These are phyloP conservation scores for Anabacerthia variegaticeps DNA, from an alignment of 2,797 vertebrate species.

Conservation along the genomic window DNA sequence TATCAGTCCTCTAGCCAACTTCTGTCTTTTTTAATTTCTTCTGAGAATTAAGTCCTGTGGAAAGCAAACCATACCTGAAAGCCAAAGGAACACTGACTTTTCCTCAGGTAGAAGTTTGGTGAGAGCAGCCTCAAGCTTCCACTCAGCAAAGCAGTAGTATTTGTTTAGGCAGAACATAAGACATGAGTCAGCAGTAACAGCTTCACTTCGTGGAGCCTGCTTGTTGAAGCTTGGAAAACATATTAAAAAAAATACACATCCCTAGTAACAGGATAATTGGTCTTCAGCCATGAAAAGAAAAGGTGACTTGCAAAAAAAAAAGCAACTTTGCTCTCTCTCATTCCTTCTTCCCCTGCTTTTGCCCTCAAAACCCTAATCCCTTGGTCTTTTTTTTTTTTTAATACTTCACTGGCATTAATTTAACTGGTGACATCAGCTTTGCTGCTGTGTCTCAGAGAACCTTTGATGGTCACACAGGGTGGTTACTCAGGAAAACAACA, in stretches of 20 bases:
- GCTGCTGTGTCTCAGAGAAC: not conserved
- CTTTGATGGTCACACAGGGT: not conserved
- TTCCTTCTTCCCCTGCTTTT: not conserved
- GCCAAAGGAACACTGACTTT: not conserved
- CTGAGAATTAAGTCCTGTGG: not conserved
- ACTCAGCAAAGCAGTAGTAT: not conserved
- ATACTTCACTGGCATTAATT: not conserved
- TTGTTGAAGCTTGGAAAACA: not conserved
- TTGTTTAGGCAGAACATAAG: not conserved
- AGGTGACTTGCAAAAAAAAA: not conserved
- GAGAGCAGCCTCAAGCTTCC: not conserved
- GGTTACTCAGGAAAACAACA: not conserved
- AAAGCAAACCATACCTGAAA: not conserved
- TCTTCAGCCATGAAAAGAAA: not conserved
- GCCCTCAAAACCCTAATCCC: not conserved
- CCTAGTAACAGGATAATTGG: not conserved
- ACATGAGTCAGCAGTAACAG: conserved; percentile 3
- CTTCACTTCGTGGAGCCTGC: not conserved
- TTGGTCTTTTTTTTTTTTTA: not conserved
- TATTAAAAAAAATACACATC: not conserved
- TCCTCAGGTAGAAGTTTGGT: not conserved
- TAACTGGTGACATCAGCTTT: not conserved
- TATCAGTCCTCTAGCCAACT: not conserved
- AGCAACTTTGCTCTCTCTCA: not conserved
- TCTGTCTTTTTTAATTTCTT: not conserved